Evolutionary conservation across 2,113 vertebrate species (phyloP).

Genomic region (Actenoides lindsayi): DNA sequence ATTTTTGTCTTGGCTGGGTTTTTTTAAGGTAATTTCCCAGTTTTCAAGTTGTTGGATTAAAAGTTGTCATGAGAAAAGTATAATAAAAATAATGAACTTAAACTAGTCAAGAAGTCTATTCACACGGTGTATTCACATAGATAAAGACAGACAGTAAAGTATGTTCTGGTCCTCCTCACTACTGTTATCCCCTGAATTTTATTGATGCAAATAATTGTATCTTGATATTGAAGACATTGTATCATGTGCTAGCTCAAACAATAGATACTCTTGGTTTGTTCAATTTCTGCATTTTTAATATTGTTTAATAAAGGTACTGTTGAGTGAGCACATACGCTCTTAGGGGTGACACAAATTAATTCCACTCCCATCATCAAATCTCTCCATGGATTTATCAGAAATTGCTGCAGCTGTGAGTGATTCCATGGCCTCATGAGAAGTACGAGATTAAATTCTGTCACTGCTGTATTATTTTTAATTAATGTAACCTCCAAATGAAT

Average conservation of each 20-base stretch:
- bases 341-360: conserved; percentile 53
- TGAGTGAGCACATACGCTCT: background rate
- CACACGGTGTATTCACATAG: background rate
- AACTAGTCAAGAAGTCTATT: background rate
- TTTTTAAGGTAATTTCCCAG: background rate
- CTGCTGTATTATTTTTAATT: conserved; percentile 71
- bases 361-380: conserved; percentile 52
- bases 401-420: conserved; percentile 47
- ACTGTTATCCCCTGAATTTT: background rate
- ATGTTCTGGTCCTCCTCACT: background rate
- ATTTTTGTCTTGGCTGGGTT: background rate
- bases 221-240: background rate
- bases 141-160: background rate
- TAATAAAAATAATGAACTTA: background rate
- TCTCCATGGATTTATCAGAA: conserved; percentile 47
- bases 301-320: background rate
- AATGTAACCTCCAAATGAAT: conserved; percentile 59
- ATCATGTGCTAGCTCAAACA: background rate
- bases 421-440: conserved; percentile 65
- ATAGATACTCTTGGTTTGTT: background rate
- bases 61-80: background rate
- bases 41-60: background rate
- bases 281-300: background rate
- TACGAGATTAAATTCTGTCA: conserved; percentile 71
- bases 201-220: background rate